These are phyloP conservation scores for Cinclus mexicanus DNA, from an alignment of 2,113 vertebrate species.

Conservation along the genomic window DNA sequence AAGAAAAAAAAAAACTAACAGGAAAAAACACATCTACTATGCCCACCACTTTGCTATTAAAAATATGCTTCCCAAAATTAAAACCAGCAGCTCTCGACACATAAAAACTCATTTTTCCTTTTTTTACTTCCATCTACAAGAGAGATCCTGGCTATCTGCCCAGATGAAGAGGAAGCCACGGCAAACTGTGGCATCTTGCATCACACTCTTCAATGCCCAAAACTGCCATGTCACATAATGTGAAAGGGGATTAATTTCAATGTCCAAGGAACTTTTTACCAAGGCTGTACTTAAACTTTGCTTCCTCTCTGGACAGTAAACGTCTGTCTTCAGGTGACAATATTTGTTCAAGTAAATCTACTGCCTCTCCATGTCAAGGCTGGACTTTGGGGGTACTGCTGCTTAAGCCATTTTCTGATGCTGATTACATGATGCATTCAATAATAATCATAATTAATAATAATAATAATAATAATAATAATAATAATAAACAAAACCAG, in stretches of 20 bases:
- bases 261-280: background rate
- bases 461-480: background rate
- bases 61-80: background rate
- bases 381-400: background rate
- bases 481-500: background rate
- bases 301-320: background rate
- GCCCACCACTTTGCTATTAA: background rate
- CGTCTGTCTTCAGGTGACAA: background rate
- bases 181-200: background rate
- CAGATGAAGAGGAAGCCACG: background rate
- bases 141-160: background rate
- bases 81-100: background rate
- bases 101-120: background rate
- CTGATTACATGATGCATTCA: background rate
- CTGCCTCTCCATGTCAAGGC: background rate
- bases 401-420: background rate
- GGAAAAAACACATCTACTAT: background rate
- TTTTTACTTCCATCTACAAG: background rate
- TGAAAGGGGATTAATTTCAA: background rate
- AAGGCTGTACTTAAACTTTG: background rate
- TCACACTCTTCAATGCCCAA: background rate
- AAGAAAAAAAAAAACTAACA: background rate
- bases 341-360: background rate
- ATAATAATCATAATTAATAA: background rate
- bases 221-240: background rate